Percentiles rank a stretch among this genome's conserved stretches.
Conservation (phyloP, 2,113 vertebrate species). For the Entomyzon cyanotis region DNA sequence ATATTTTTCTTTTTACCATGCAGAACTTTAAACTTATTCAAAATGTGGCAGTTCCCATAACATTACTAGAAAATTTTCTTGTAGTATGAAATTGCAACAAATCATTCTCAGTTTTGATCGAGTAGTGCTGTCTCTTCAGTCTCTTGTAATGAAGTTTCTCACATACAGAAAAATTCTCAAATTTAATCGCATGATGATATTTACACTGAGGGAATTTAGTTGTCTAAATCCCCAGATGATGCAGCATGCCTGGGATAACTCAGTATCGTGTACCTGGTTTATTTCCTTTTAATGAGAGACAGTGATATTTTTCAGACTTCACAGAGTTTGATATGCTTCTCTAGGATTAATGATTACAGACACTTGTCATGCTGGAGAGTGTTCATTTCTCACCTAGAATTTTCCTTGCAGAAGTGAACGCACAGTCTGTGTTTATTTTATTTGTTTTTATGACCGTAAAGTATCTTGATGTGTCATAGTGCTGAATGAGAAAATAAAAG, state of each 20-base stretch:
- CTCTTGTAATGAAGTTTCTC: background rate
- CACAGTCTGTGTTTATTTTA: background rate
- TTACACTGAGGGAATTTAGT: background rate
- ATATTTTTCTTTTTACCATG: background rate
- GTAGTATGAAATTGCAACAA: background rate
- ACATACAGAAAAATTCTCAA: background rate
- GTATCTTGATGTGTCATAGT: background rate
- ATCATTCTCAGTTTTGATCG: background rate
- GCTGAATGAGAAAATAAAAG: background rate
- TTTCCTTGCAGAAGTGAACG: background rate
- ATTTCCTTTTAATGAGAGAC: background rate
- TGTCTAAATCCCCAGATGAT: background rate
- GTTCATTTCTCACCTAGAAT: background rate
- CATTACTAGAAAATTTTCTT: background rate
- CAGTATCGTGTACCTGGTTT: background rate
- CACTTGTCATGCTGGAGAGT: background rate
- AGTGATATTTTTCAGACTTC: background rate
- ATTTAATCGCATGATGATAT: rapidly evolving
- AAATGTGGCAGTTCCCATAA: background rate
- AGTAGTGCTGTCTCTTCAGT: background rate
- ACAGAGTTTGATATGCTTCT: background rate
- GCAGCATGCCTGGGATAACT: background rate
- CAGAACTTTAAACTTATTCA: background rate
- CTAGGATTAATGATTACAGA: background rate
- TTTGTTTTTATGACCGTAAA: background rate